These are phyloP conservation scores for Allygus modestus DNA, from an alignment of 2,888 invertebrate genomes.

Conservation along the genomic window DNA sequence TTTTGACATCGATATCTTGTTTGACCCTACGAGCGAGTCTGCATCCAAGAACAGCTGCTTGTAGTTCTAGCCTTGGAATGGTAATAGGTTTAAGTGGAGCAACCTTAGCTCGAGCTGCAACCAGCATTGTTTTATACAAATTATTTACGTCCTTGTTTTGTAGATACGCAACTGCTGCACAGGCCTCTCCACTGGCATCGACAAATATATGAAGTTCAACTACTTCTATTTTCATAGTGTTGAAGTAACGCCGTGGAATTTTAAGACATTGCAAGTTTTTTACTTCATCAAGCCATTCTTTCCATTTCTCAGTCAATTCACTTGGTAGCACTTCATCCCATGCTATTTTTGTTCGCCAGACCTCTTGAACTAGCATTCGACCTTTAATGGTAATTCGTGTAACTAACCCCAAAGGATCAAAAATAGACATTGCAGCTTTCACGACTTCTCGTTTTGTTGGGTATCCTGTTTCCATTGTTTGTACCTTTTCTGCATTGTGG, in stretches of 20 bases:
- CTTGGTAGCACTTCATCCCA: background rate
- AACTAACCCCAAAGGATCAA: background rate
- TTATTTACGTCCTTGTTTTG: background rate
- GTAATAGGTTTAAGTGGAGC: background rate
- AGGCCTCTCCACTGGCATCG: background rate
- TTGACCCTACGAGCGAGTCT: background rate
- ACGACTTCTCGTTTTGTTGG: slow-evolving; percentile 6
- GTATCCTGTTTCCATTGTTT: background rate
- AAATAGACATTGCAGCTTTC: slow-evolving; percentile 16
- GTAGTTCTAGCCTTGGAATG: slow-evolving; percentile 10
- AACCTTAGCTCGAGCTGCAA: background rate
- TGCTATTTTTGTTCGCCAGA: background rate
- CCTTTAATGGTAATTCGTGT: background rate
- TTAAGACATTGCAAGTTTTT: background rate
- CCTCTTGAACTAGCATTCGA: background rate
- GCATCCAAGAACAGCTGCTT: slow-evolving; percentile 20
- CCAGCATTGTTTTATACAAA: background rate
- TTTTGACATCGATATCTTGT: background rate
- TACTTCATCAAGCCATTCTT: background rate
- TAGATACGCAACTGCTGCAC: background rate
- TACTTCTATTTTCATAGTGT: background rate
- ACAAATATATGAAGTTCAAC: slow-evolving; percentile 14
- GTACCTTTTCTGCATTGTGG: background rate
- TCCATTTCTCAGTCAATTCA: background rate
- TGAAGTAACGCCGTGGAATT: slow-evolving; percentile 14